A percentile compares a stretch with the other conserved stretches of the same genome.
These are phyloP conservation scores for Amphiprion ocellaris DNA, from an alignment of 2,113 vertebrate genomes.

Conservation along the genomic window DNA sequence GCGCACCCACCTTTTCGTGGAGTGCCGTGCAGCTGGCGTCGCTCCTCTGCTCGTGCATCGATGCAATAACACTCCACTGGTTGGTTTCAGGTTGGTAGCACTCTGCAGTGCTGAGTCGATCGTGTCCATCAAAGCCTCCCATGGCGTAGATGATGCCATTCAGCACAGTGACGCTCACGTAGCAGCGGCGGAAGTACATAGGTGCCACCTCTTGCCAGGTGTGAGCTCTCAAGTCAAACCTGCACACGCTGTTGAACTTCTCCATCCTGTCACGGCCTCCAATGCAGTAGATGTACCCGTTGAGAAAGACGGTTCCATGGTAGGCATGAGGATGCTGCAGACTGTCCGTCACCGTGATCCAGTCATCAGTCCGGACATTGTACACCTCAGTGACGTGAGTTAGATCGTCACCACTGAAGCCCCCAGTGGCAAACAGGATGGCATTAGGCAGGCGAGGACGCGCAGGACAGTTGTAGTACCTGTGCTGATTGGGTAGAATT, in stretches of 20 bases:
- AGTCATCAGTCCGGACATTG: neutral
- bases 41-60: constrained; percentile 54
- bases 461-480: accelerated
- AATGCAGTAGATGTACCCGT: constrained; percentile 49
- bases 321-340: constrained; percentile 21
- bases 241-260: constrained; percentile 28
- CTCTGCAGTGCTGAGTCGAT: constrained; percentile 49
- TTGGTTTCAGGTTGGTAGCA: constrained; percentile 51
- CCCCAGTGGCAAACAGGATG: constrained; percentile 59
- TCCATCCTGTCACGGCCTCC: constrained; percentile 49
- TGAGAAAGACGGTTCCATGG: constrained; percentile 46
- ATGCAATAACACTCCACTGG: constrained; percentile 62
- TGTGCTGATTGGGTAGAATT: too few species aligned
- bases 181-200: constrained; percentile 57
- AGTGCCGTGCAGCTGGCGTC: constrained; percentile 82
- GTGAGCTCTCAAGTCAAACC: constrained; percentile 23
- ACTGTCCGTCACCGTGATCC: neutral
- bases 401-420: neutral
- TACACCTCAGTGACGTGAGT: constrained; percentile 39
- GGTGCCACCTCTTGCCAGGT: constrained; percentile 49
- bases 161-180: constrained; percentile 55
- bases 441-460: constrained; percentile 56
- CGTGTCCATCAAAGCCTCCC: constrained; percentile 40
- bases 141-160: constrained; percentile 59
- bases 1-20: constrained; percentile 82